Evolutionary conservation across 2,113 vertebrate genomes (phyloP), one percentile per base, ranked within the genome.

Genomic region (Vidua macroura): DNA sequence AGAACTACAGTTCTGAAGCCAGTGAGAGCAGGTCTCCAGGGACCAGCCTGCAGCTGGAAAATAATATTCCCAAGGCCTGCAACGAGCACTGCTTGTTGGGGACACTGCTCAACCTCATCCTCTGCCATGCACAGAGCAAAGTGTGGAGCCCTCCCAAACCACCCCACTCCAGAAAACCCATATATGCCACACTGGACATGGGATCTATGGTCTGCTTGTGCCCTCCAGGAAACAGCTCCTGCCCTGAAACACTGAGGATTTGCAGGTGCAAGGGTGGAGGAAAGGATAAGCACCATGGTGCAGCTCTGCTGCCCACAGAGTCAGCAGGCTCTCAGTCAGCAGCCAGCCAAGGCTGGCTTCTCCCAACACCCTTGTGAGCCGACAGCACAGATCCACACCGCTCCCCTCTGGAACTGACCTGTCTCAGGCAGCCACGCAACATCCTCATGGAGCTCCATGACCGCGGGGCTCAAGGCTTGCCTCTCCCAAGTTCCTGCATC

Each of bases 61-160:
- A 92, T 24, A 90, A 53, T 68, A 85, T 49, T 94, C 75, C 88
- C 59, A 70, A 94, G 33, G 84, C 52, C 39, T 35, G 35, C 75
- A 51, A 80, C 0, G 0, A 88, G 55, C 0, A 0, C 30, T 73
- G 70, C 51, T 68, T 37, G 27, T 22, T 53, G 67, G 18, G 21
- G 44, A 82, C 37, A 15, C 49, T 18, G 78, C 49, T 80, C 2
- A 3, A 0, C 31, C 58, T 88, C 1, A 0, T 39, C n/a, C 44
- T 64, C 58, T 83, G 63, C 41, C 49, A 48, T 2, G 25, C 67
- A 73, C 0, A 1, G 39, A 87, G 82, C 10, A 1, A 73, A 79
- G n/a, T 3, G 0, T 18, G 41, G 46, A 92, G 24, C 18, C 49
- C 24, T 77, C 49, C 68, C 64, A 69, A 92, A 80, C 13, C 72